Percentiles rank a stretch among this genome's conserved stretches.
Evolutionary conservation across 2,888 invertebrate genomes (phyloP).

Genomic region (Thelaira solivaga): DNA sequence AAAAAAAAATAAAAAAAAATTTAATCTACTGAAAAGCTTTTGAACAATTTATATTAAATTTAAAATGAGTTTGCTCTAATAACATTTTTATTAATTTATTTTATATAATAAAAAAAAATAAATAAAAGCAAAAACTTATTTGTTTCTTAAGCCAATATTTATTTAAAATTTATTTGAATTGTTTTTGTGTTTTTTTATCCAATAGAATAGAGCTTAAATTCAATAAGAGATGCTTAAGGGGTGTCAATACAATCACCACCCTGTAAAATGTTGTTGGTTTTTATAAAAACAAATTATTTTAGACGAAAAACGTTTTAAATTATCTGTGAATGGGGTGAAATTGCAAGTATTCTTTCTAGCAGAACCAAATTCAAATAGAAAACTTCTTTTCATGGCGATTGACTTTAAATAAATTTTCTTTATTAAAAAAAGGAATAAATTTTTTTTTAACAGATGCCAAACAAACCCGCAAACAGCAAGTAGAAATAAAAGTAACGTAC

Average conservation of each 20-base stretch:
- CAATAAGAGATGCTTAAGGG: constrained; percentile 1
- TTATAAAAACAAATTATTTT: constrained; percentile 41
- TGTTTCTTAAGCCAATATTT: constrained; percentile 18
- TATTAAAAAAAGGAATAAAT: background rate
- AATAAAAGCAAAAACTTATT: background rate
- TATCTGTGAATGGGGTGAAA: constrained; percentile 48
- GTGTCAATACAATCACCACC: constrained; percentile 31
- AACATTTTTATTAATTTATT: constrained; percentile 15
- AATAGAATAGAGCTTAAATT: constrained; percentile 2
- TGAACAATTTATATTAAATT: constrained; percentile 16
- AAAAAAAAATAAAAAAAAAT: constrained; percentile 1
- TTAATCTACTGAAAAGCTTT: too few species aligned
- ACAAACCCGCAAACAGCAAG: too few species aligned
- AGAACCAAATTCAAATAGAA: background rate
- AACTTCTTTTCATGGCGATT: constrained; percentile 18
- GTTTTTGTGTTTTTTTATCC: background rate
- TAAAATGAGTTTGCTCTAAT: too few species aligned
- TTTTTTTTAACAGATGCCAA: constrained; percentile 42
- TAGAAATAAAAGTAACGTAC: too few species aligned
- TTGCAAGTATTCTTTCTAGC: background rate
- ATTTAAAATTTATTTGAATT: constrained; percentile 13
- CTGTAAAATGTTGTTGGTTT: background rate
- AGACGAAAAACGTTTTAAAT: constrained; percentile 43
- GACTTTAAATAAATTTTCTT: constrained; percentile 20
- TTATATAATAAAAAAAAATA: too few species aligned